phyloP scores from a whole-genome alignment of 53 echinoderm and acorn worm species.

The Holothuria leucospilota region DNA sequence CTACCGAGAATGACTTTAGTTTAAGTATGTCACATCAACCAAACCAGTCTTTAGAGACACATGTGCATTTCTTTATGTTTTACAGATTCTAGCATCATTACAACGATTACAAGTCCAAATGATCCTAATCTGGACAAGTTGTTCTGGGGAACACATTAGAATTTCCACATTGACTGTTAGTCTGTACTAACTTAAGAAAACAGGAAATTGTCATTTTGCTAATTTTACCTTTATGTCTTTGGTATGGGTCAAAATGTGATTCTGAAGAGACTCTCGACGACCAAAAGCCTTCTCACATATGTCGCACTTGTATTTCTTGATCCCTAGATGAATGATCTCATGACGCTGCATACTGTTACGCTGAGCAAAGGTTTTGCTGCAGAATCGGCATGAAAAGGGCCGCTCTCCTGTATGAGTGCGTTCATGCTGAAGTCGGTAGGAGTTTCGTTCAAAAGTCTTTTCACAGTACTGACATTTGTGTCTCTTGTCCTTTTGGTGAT shows the following conservation, averaged over 20 bases:
- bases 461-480: constrained; percentile 41
- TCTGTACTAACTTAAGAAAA: too few relatives aligned
- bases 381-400: constrained; percentile 71
- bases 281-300: constrained; percentile 69
- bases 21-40: too few relatives aligned
- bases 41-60: too few relatives aligned
- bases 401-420: constrained; percentile 80
- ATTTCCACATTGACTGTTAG: too few relatives aligned
- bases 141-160: too few relatives aligned
- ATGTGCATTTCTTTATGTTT: too few relatives aligned
- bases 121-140: too few relatives aligned
- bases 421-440: constrained; percentile 64
- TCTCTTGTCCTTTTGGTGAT: constrained; percentile 37
- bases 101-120: too few relatives aligned
- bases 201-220: background rate
- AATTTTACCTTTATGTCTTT: constrained; percentile 48
- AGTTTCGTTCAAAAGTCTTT: constrained; percentile 43
- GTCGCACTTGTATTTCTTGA: constrained; percentile 74
- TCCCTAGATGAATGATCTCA: constrained; percentile 71
- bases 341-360: constrained; percentile 78
- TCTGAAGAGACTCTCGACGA: constrained; percentile 52
- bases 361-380: constrained; percentile 77
- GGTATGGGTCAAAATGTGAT: constrained; percentile 43
- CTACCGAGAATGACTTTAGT: too few relatives aligned
- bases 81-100: too few relatives aligned